These are phyloP conservation scores for Megalops atlanticus DNA, from an alignment of 2,113 vertebrate species.

Conservation along the genomic window DNA sequence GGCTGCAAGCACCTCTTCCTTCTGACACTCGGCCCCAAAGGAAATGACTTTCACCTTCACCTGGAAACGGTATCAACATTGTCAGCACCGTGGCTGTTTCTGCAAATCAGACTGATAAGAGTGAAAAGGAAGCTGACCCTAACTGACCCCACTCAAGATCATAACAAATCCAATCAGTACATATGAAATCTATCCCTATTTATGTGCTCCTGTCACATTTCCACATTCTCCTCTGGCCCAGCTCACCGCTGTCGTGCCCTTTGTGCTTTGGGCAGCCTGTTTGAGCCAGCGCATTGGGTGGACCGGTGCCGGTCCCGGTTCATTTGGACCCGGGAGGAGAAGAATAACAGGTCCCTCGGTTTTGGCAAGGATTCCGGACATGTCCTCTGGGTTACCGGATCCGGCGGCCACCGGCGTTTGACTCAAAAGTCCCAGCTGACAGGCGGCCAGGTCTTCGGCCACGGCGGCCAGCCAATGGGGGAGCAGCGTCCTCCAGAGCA, in stretches of 20 bases:
- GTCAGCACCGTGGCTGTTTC: not conserved
- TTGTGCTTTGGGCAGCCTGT: slow-evolving; percentile 54
- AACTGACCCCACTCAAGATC: too few species aligned
- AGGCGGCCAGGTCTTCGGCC: slow-evolving; percentile 62
- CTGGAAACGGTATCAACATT: slow-evolving; percentile 27
- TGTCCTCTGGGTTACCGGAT: slow-evolving; percentile 44
- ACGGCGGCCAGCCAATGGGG: slow-evolving; percentile 62
- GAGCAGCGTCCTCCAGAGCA: slow-evolving; percentile 78
- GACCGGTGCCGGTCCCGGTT: slow-evolving; percentile 45
- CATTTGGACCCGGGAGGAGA: slow-evolving; percentile 49
- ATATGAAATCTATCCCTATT: not conserved
- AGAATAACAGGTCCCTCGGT: slow-evolving; percentile 69
- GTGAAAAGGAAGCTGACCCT: not conserved
- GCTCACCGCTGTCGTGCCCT: slow-evolving; percentile 53
- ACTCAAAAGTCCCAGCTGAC: slow-evolving; percentile 57
- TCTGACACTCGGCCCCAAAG: slow-evolving; percentile 45
- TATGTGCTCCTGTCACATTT: not conserved
- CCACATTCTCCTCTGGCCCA: not conserved
- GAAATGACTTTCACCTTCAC: slow-evolving; percentile 57
- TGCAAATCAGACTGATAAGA: not conserved
- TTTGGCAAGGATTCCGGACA: slow-evolving; percentile 43
- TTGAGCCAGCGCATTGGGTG: slow-evolving; percentile 69
- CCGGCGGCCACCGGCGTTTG: slow-evolving; percentile 26
- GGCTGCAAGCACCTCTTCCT: slow-evolving; percentile 40
- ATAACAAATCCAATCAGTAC: too few species aligned